Percentiles rank a stretch among this genome's conserved stretches.
phyloP scores from a whole-genome alignment of 2,888 invertebrate genomes.

The Parascotia fuliginaria region DNA sequence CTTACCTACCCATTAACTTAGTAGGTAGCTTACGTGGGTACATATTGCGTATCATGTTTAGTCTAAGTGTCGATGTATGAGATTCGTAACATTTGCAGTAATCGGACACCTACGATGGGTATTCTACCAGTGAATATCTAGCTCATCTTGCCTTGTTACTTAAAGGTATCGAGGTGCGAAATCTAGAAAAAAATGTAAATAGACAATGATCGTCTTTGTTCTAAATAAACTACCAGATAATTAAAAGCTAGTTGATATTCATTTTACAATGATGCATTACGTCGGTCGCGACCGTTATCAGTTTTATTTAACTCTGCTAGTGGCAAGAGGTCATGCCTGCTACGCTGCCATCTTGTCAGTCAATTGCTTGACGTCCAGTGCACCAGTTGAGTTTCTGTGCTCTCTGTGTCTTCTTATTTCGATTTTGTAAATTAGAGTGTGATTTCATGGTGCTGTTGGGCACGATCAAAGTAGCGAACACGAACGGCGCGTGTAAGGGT shows the following conservation, averaged over 20 bases:
- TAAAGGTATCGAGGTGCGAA: too few species aligned
- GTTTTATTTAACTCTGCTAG: slow-evolving; percentile 3
- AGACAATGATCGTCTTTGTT: neutral
- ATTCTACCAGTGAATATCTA: too few species aligned
- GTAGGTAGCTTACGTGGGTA: too few species aligned
- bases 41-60: neutral
- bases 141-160: too few species aligned
- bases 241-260: neutral
- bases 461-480: slow-evolving; percentile 53
- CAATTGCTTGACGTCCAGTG: slow-evolving; percentile 60
- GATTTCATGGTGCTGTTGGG: slow-evolving; percentile 79
- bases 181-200: too few species aligned
- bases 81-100: neutral
- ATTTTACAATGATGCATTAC: slow-evolving; percentile 37
- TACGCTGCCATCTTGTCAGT: slow-evolving; percentile 74
- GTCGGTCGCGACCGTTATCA: slow-evolving; percentile 37
- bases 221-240: neutral
- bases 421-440: slow-evolving; percentile 42
- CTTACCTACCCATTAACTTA: neutral
- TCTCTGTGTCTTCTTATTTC: slow-evolving; percentile 37
- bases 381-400: slow-evolving; percentile 49
- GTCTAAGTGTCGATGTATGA: neutral
- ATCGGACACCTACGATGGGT: too few species aligned
- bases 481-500: slow-evolving; percentile 60
- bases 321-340: slow-evolving; percentile 52